These are phyloP conservation scores for Leptopilina syphax DNA, from an alignment of 2,888 invertebrate species.

Conservation along the genomic window DNA sequence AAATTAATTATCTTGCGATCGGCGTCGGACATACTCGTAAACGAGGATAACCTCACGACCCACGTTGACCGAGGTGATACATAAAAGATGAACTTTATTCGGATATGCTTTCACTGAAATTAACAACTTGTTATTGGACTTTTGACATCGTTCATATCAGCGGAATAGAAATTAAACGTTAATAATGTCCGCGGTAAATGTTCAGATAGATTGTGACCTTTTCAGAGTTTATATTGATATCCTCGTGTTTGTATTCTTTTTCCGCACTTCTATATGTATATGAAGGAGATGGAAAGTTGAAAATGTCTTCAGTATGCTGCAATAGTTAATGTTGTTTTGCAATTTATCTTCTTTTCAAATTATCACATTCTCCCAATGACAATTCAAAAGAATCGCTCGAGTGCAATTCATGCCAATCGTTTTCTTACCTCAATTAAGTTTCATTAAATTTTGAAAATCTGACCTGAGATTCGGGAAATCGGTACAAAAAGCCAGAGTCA, in stretches of 20 bases:
- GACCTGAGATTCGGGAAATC: no score
- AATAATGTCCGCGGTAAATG: constrained; percentile 5
- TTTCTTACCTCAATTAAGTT: no score
- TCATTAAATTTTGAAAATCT: no score
- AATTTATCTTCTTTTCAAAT: background rate
- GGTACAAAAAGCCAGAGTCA: no score
- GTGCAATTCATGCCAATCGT: no score
- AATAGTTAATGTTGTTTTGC: background rate
- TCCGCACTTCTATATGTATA: background rate
- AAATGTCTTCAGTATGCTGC: constrained; percentile 1
- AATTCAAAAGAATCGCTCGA: no score
- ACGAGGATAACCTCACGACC: constrained; percentile 37
- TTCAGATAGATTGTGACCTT: constrained; percentile 30
- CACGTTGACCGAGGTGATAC: constrained; percentile 7
- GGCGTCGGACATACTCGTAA: background rate
- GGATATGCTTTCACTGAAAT: constrained; percentile 25
- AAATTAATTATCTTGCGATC: constrained; percentile 24
- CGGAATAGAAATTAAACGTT: constrained; percentile 8
- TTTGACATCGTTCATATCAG: constrained; percentile 25
- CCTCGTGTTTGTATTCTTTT: background rate
- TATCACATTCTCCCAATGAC: no score
- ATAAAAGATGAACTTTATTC: constrained; percentile 37
- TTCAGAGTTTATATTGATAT: background rate
- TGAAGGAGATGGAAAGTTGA: background rate
- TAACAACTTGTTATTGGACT: constrained; percentile 32